These are phyloP conservation scores for Cinclus cinclus DNA, from an alignment of 2,113 vertebrate species.

Conservation along the genomic window DNA sequence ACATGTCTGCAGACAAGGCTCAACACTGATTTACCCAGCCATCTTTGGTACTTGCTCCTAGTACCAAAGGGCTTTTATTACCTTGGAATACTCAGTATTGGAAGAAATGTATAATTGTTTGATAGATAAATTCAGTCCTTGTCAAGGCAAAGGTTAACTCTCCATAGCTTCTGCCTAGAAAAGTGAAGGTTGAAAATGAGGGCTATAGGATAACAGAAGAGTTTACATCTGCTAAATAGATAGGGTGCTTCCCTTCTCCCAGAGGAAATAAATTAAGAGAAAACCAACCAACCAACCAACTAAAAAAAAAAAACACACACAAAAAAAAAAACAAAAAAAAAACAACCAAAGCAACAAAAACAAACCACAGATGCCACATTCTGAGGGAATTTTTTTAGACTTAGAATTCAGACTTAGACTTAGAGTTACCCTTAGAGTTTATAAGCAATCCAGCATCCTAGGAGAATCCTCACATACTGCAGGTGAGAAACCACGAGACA, in stretches of 20 bases:
- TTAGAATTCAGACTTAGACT: background rate
- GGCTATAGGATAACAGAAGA: background rate
- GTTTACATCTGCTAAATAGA: background rate
- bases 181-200: background rate
- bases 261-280: background rate
- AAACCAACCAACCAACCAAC: background rate
- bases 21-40: background rate
- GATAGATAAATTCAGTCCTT: background rate
- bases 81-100: background rate
- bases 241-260: background rate
- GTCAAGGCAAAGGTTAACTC: background rate
- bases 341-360: background rate
- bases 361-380: background rate
- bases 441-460: background rate
- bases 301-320: too few species aligned
- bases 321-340: too few species aligned
- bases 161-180: background rate
- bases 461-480: background rate
- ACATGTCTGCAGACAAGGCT: background rate
- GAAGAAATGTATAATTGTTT: background rate
- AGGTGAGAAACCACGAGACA: background rate
- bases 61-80: background rate
- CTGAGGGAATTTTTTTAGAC: background rate
- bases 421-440: background rate
- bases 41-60: background rate